These are phyloP conservation scores for Hirundo rustica DNA, from an alignment of 2,797 vertebrate species.

Conservation along the genomic window DNA sequence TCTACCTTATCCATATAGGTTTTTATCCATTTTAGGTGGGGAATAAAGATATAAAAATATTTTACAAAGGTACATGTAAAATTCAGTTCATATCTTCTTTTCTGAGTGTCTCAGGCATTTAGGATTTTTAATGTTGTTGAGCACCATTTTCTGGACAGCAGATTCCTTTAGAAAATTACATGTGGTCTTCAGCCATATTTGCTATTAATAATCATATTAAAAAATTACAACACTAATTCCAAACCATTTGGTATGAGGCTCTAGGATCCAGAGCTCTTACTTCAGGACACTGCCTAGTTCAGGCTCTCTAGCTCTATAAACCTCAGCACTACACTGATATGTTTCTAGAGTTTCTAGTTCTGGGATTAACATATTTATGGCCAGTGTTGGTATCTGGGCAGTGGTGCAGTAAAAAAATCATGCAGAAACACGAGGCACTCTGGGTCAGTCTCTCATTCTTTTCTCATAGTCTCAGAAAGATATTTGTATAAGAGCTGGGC, in stretches of 20 bases:
- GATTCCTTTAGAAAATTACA: not conserved
- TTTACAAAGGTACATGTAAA: not conserved
- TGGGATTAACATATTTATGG: not conserved
- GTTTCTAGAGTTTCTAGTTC: not conserved
- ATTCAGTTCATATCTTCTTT: not conserved
- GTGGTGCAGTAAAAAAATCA: not conserved
- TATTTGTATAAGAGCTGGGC: not conserved
- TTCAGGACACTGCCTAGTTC: not conserved
- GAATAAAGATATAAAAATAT: not conserved
- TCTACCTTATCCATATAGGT: not conserved
- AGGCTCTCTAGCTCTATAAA: not conserved
- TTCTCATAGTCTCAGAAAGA: not conserved
- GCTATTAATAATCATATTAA: not conserved
- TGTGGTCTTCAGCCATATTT: not conserved
- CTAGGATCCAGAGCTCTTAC: not conserved
- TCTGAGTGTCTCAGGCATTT: not conserved
- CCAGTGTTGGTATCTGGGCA: no score
- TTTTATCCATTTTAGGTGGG: not conserved
- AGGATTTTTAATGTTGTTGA: not conserved
- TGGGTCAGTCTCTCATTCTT: not conserved
- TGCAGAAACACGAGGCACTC: accelerated
- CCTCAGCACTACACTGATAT: not conserved
- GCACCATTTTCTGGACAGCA: not conserved
- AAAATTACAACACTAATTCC: not conserved
- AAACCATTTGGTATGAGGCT: not conserved